Evolutionary conservation across 1,140 invertebrate species (phyloP).

Genomic region (Luehdorfia chinensis): DNA sequence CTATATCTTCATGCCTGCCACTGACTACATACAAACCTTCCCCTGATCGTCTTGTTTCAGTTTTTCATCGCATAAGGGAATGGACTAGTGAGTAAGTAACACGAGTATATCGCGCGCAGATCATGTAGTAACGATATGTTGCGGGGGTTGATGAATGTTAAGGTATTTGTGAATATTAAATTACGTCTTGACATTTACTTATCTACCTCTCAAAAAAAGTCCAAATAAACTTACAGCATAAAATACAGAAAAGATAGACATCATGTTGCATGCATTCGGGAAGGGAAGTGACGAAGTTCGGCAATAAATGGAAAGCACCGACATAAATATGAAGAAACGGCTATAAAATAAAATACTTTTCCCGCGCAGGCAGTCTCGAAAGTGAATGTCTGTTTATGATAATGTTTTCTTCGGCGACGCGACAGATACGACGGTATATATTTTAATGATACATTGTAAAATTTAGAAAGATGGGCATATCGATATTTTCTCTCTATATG

Average conservation of each 20-base stretch:
- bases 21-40: too few species aligned
- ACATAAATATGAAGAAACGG: constrained; percentile 16
- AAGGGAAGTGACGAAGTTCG: constrained; percentile 15
- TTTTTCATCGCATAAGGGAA: too few species aligned
- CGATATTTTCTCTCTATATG: constrained; percentile 14
- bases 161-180: too few species aligned
- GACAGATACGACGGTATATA: constrained; percentile 27
- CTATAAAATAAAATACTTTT: constrained; percentile 29
- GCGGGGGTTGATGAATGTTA: too few species aligned
- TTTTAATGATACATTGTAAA: constrained; percentile 31
- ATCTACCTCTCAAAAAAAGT: too few species aligned
- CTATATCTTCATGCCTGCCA: too few species aligned
- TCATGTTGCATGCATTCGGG: constrained; percentile 4
- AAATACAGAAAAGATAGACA: constrained; percentile 11
- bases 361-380: constrained; percentile 23
- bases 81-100: too few species aligned
- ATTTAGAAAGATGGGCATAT: constrained; percentile 15
- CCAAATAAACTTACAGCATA: constrained; percentile 8
- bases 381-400: constrained; percentile 42
- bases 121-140: too few species aligned
- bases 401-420: constrained; percentile 30
- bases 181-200: too few species aligned
- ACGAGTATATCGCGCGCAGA: too few species aligned
- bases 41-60: too few species aligned
- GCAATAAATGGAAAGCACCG: constrained; percentile 13